Conservation (phyloP, 2,113 vertebrate genomes). For the Cyanistes caeruleus region DNA sequence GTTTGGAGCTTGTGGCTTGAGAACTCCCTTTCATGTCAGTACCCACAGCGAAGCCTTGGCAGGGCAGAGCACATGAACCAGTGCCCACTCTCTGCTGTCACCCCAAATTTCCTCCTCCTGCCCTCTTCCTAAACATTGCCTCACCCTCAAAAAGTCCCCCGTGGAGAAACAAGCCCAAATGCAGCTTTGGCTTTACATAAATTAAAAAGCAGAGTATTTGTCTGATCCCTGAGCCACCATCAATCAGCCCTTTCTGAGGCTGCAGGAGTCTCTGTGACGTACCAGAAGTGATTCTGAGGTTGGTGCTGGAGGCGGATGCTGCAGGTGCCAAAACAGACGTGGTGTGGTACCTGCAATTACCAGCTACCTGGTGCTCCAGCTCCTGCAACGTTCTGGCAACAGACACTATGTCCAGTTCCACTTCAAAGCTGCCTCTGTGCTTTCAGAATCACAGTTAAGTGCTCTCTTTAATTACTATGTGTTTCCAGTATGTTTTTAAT, state of each 20-base stretch:
- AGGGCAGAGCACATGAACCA: background rate
- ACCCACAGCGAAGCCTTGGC: background rate
- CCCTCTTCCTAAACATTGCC: background rate
- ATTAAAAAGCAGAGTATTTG: background rate
- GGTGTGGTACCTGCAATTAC: background rate
- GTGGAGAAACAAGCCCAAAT: background rate
- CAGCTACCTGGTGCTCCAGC: background rate
- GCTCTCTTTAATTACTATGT: conserved; percentile 17
- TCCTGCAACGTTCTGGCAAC: background rate
- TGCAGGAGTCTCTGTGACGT: background rate
- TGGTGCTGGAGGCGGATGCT: background rate
- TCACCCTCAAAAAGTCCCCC: background rate
- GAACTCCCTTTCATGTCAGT: background rate
- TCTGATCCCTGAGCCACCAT: background rate
- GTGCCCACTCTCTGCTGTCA: background rate
- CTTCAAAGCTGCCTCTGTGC: conserved; percentile 42
- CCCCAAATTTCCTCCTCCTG: conserved; percentile 4
- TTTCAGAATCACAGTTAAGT: background rate
- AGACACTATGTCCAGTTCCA: background rate
- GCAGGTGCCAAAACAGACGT: background rate
- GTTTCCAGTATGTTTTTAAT: conserved; percentile 43
- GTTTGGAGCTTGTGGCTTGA: background rate
- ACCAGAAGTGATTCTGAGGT: fast-evolving
- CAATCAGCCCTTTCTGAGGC: background rate
- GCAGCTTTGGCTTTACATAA: background rate